phyloP scores from a whole-genome alignment of 2,113 vertebrate species.

The Osmerus mordax region DNA sequence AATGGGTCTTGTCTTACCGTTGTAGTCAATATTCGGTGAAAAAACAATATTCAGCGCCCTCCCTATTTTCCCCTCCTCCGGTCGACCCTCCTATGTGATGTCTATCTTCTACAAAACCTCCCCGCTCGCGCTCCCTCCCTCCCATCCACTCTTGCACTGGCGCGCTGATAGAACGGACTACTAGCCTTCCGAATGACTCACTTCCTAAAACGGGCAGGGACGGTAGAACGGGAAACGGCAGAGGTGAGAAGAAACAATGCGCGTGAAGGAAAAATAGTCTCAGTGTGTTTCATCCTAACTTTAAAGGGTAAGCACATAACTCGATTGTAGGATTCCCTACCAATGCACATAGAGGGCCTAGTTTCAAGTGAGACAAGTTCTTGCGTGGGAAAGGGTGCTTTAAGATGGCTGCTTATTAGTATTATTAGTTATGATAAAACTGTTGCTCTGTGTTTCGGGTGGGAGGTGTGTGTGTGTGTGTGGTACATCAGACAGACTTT shows the following conservation, averaged over 20 bases:
- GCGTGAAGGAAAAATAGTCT: constrained; percentile 2
- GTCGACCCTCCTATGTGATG: constrained; percentile 53
- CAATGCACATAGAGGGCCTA: no score
- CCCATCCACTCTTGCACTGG: constrained; percentile 23
- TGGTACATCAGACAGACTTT: constrained; percentile 68
- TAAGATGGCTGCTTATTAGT: no score
- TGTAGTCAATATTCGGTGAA: constrained; percentile 27
- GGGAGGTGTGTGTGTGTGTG: constrained; percentile 11
- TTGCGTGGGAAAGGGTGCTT: no score
- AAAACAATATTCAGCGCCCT: constrained; percentile 54
- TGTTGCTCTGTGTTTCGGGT: neutral
- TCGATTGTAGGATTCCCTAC: no score
- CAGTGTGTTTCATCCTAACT: neutral
- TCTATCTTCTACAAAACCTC: constrained; percentile 44
- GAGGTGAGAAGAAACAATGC: constrained; percentile 10
- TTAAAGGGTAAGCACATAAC: no score
- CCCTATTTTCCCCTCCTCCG: constrained; percentile 49
- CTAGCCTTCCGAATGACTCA: constrained; percentile 41
- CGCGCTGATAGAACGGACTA: constrained; percentile 4
- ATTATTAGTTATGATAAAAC: neutral
- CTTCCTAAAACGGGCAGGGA: constrained; percentile 66
- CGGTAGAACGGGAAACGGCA: constrained; percentile 15
- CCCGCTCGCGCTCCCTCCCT: constrained; percentile 21
- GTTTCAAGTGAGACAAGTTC: no score
- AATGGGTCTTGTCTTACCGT: constrained; percentile 62